phyloP scores from a whole-genome alignment of 2,113 vertebrate genomes.

The Lepisosteus oculatus region DNA sequence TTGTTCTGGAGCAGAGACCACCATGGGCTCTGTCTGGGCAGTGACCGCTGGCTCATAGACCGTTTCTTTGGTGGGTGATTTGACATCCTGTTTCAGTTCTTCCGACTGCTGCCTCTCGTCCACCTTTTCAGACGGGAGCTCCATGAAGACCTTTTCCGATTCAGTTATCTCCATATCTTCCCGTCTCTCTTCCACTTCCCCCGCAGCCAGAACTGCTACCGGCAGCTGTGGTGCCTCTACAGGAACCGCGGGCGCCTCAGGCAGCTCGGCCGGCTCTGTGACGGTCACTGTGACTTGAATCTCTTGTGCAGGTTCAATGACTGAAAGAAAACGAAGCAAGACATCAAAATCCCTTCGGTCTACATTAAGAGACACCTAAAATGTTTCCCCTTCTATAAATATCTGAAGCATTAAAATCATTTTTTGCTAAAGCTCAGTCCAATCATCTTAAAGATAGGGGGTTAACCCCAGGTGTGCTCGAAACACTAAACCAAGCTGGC shows the following conservation, averaged over 20 bases:
- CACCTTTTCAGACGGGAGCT: slow-evolving; percentile 45
- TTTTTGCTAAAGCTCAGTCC: too few relatives aligned
- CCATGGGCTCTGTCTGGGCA: slow-evolving; percentile 48
- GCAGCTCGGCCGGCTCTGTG: slow-evolving; percentile 25
- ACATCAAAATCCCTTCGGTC: neutral
- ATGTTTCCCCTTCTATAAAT: too few relatives aligned
- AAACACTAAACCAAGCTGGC: too few relatives aligned
- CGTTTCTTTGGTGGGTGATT: slow-evolving; percentile 60
- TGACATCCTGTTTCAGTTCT: slow-evolving; percentile 47
- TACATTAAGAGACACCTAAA: too few relatives aligned
- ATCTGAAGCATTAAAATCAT: too few relatives aligned
- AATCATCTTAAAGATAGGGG: too few relatives aligned
- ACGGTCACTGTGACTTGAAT: slow-evolving; percentile 41
- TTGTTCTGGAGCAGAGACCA: slow-evolving; percentile 45
- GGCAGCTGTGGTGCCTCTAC: slow-evolving; percentile 51
- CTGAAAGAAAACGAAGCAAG: slow-evolving; percentile 16
- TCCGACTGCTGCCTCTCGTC: slow-evolving; percentile 16
- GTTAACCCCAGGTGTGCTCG: too few relatives aligned
- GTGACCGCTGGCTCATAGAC: slow-evolving; percentile 43
- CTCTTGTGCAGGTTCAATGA: slow-evolving; percentile 34
- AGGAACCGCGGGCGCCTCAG: slow-evolving; percentile 18
- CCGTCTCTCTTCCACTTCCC: slow-evolving; percentile 36
- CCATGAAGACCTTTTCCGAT: slow-evolving; percentile 41
- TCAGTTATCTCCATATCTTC: slow-evolving; percentile 54
- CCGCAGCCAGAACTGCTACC: slow-evolving; percentile 42